Base-by-base conservation (phyloP, 1,140 invertebrate genomes). In the Lepidurus couesii region DNA sequence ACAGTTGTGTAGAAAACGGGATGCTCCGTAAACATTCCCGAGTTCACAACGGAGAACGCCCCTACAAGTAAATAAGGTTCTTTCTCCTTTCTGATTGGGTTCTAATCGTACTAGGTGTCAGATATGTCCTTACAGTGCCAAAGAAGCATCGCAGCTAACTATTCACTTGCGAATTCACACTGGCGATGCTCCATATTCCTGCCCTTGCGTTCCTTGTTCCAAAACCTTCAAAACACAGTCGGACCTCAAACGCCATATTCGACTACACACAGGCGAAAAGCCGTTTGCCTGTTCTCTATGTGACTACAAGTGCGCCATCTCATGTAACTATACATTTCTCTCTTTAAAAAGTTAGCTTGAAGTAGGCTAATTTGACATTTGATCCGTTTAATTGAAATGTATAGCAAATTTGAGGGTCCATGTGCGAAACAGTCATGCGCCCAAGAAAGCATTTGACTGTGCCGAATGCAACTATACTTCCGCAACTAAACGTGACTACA, bases 161-260 rank as follows among this genome's bases (percentile, higher is more conserved):
- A 84, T 86, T 11, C 87, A 88, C 81, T 80, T 87, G 34, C 82
- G 86, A 26, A 84, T 83, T 21, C 87, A 88, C 81, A 88, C 87
- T 9, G 83, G 82, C 42, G 86, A 87, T 80, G 81, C 83, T 53
- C 86, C 86, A 4, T 87, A 85, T 77, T 80, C 83, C 9, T 87
- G 86, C 82, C 81, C 81, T 7, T 77, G 75, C 74, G 78, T 77
- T n/a, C 78, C 80, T 11, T 87, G 85, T 79, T 75, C 80, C 42
- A 83, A 85, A 76, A 84, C 85, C 47, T 87, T 87, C 79, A 87
- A 87, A 81, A 86, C 87, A 75, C 84, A 84, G 80, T 86, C 86
- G 7, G 86, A 86, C 80, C 80, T 87, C 10, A 83, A 82, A 24
- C 82, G 82, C 75, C 86, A 87, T 79, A 77, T 82, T 34, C 81